phyloP scores from a whole-genome alignment of 1,140 invertebrate species.

The Sminthurides bifidus region DNA sequence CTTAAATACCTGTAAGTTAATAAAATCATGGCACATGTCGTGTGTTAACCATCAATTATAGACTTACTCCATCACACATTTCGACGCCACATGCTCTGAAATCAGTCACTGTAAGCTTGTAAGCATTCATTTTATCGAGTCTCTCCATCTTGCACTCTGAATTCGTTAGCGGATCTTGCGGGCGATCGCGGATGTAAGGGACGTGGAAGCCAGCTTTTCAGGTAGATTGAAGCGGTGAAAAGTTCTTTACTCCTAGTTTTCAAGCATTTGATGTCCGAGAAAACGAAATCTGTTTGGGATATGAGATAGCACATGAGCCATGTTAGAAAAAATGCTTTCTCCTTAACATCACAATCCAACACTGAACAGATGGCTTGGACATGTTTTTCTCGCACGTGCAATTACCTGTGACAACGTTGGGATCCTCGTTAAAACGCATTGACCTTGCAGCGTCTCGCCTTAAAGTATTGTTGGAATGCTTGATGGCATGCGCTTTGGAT shows the following conservation, averaged over 20 bases:
- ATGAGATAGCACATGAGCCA: background rate
- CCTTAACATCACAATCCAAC: background rate
- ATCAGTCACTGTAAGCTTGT: constrained; percentile 21
- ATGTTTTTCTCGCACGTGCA: background rate
- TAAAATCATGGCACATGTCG: background rate
- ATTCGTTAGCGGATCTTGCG: constrained; percentile 22
- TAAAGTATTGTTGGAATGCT: background rate
- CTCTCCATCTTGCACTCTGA: constrained; percentile 19
- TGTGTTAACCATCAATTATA: background rate
- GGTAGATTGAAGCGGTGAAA: constrained; percentile 27
- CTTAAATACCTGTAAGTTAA: background rate
- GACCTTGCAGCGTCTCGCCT: background rate
- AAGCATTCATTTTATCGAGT: constrained; percentile 9
- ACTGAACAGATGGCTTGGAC: background rate
- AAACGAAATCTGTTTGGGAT: constrained; percentile 28
- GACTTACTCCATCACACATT: constrained; percentile 23
- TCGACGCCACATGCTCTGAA: constrained; percentile 28
- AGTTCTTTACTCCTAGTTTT: constrained; percentile 19
- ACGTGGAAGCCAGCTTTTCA: constrained; percentile 26
- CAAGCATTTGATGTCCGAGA: constrained; percentile 30
- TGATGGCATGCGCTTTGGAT: too few relatives aligned
- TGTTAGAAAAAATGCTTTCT: too few relatives aligned
- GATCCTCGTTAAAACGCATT: constrained; percentile 3
- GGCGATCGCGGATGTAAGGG: constrained; percentile 27
- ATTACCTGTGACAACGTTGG: constrained; percentile 20